Evolutionary conservation across 2,113 vertebrate species (phyloP), one percentile per base, ranked within the genome.

Genomic region (Odontesthes bonariensis): DNA sequence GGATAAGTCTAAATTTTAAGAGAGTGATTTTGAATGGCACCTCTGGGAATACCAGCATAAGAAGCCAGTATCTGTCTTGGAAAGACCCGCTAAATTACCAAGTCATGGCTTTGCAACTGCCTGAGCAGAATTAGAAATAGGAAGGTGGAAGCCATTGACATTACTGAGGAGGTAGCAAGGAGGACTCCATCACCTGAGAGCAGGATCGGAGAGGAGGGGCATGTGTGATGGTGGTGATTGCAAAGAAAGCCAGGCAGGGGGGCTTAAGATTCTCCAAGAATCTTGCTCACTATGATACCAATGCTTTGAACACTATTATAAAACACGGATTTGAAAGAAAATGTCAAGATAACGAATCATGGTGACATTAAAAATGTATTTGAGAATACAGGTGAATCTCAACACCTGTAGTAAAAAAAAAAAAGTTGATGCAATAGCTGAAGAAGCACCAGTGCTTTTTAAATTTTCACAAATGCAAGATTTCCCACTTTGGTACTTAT

Each of bases 111-210:
- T 76, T 69, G 61, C 56, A 54, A 47, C 5, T 23, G 44, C 82
- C 83, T 85, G 88, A 85, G 76, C 74, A 27, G 89, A 89, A 91
- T 91, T 62, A 79, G 69, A 91, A 91, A 52, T 42, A 82, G 86
- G 40, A 56, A 64, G 49, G 69, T 40, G 22, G 51, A 78, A 57
- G 75, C 47, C 51, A 54, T 19, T 16, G 72, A 58, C 33, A 65
- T 40, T 65, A 53, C 58, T 38, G 58, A 83, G 62, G 63, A 81
- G 55, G 73, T 16, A 19, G 67, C 85, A 60, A 72, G 70, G 38
- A 58, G 75, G 77, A 38, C 65, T 91, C 75, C 65, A 82, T 89
- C 80, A 87, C 70, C 44, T 46, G 57, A 23, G 62, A 73, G 65
- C 11, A 23, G 64, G 49, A 84, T 61, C 62, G 69, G n/a, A 73